These are phyloP conservation scores for Haliclystus octoradiatus DNA, from an alignment of 30 jellyfish, hydroid and myxozoan species.

Conservation along the genomic window DNA sequence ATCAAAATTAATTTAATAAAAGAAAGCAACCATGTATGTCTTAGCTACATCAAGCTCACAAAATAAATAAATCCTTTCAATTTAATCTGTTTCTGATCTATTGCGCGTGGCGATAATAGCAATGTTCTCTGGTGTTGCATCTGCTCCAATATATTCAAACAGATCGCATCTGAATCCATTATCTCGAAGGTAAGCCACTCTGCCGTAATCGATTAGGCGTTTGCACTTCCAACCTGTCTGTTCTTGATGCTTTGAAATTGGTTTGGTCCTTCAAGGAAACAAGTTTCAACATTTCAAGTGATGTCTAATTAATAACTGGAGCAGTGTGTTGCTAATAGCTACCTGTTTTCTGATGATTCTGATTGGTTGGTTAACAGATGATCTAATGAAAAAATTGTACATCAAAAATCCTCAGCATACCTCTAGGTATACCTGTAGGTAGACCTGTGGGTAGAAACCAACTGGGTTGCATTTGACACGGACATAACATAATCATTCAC, in stretches of 20 bases:
- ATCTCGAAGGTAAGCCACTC: conserved; percentile 32
- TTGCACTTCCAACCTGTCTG: conserved; percentile 67
- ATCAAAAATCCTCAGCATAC: too few relatives aligned
- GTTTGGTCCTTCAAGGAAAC: neutral
- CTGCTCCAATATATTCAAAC: conserved; percentile 23
- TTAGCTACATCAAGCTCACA: too few relatives aligned
- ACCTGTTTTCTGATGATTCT: neutral
- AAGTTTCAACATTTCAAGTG: neutral
- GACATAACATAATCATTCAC: too few relatives aligned
- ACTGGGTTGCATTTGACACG: too few relatives aligned
- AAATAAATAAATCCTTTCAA: too few relatives aligned
- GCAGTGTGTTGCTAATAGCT: neutral
- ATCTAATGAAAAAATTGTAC: too few relatives aligned
- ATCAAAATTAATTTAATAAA: too few relatives aligned
- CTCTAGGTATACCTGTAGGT: too few relatives aligned
- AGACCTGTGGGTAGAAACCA: too few relatives aligned
- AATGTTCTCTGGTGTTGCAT: conserved; percentile 78
- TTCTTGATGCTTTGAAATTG: conserved; percentile 35
- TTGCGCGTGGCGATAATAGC: conserved; percentile 30
- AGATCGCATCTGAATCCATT: conserved; percentile 49
- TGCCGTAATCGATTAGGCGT: conserved; percentile 68
- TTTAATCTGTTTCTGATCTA: neutral
- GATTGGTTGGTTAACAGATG: too few relatives aligned
- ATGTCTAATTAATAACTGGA: neutral
- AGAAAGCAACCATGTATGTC: too few relatives aligned